Evolutionary conservation across 2,888 invertebrate species (phyloP), one percentile per base, ranked within the genome.

Genomic region (Pogonocherus hispidulus): DNA sequence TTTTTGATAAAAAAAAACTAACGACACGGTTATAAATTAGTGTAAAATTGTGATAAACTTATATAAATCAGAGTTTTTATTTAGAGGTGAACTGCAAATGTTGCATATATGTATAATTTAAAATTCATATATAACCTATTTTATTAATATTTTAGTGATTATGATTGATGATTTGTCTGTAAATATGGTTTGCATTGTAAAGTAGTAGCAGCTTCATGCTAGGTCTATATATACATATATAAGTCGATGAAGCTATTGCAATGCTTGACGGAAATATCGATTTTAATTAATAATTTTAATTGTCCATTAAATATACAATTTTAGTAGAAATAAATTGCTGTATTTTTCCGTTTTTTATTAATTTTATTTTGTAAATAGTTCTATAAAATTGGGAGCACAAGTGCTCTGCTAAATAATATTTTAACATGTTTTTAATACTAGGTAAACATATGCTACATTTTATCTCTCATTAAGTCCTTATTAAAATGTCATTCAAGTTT

Each of bases 151-250:
- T 70, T 71, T 74, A 71, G 71, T 75, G 69, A 67, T 73, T 73
- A 73, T 67, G 72, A 76, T 73, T 77, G 76, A 52, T 75, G 70
- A 74, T 74, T 77, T 76, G 70, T 80, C 78, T 82, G 82, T 82
- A 82, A 81, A 82, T 82, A 82, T 82, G 80, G 81, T 82, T 81
- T 81, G 80, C 78, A 74, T 79, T 81, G 74, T 78, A 76, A 75
- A 79, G 72, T 69, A 68, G 57, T 64, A 32, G 47, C 63, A 22
- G 67, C 72, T 70, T 73, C 20, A 8, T 60, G 69, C 69, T 46
- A 69, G 37, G 35, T 27, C 46, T n/a, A n/a, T n/a, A n/a, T n/a
- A n/a, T n/a, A n/a, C n/a, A 27, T 59, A 32, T 60, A 60, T 54
- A 54, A 62, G 49, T 46, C 52, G 47, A 22, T 8, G 47, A 59